Conservation (phyloP, 2,888 invertebrate species). For the Electrophaes corylata region DNA sequence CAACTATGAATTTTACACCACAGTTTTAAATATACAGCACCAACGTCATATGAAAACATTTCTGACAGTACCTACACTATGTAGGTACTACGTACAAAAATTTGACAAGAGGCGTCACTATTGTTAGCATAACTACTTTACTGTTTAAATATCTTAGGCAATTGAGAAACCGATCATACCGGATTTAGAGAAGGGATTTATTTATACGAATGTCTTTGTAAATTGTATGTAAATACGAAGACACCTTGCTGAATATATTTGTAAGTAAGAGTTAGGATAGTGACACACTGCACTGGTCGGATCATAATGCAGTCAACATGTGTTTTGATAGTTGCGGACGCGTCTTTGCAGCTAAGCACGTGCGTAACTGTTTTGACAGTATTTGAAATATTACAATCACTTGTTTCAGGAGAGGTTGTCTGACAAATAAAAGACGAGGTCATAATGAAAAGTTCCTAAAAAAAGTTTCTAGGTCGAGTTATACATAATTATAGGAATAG, state of each 20-base stretch:
- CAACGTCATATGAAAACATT: not conserved
- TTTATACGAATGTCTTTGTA: conserved; percentile 56
- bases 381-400: no score
- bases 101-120: not conserved
- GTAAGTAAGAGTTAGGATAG: conserved; percentile 54
- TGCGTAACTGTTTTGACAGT: no score
- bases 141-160: conserved; percentile 28
- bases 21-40: not conserved
- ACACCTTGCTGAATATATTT: conserved; percentile 83
- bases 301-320: not conserved
- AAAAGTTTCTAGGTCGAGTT: no score
- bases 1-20: conserved; percentile 20
- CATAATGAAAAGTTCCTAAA: no score
- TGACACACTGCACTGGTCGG: conserved; percentile 20
- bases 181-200: conserved; percentile 47
- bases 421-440: no score
- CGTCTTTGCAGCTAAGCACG: no score
- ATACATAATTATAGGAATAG: no score
- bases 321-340: not conserved
- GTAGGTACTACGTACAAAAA: not conserved
- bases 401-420: no score
- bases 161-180: conserved; percentile 59
- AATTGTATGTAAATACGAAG: conserved; percentile 82
- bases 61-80: not conserved
- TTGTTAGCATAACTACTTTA: conserved; percentile 27